phyloP scores from a whole-genome alignment of 2,888 invertebrate species.

The Clitarchus hookeri region DNA sequence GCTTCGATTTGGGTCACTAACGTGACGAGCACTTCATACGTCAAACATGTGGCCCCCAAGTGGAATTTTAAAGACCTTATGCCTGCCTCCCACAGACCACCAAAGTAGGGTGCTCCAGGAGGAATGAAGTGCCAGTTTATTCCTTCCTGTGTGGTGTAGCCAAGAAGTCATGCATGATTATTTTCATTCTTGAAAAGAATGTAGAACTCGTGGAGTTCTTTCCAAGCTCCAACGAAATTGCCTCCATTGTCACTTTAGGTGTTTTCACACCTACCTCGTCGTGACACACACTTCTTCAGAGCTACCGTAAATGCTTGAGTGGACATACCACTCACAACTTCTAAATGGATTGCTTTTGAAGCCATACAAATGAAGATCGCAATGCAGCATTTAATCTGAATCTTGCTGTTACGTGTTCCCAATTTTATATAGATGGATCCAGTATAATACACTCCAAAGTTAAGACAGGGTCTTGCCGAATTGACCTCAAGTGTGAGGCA shows the following conservation, averaged over 20 bases:
- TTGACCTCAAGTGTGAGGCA: not conserved
- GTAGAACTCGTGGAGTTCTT: conserved; percentile 1
- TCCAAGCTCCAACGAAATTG: conserved; percentile 22
- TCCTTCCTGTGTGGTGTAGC: conserved; percentile 29
- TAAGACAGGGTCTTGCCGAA: conserved; percentile 22
- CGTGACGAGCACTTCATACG: conserved; percentile 49
- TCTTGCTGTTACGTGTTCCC: conserved; percentile 21
- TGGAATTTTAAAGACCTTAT: conserved; percentile 50
- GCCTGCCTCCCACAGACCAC: conserved; percentile 42
- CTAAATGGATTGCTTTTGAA: conserved; percentile 34
- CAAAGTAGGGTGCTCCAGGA: conserved; percentile 48
- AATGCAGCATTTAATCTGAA: too few species aligned
- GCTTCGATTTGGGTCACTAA: conserved; percentile 49
- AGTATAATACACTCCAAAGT: conserved; percentile 35
- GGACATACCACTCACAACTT: conserved; percentile 31
- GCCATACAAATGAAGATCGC: not conserved
- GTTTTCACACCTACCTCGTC: conserved; percentile 29
- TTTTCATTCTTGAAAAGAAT: too few species aligned
- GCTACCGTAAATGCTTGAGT: conserved; percentile 15
- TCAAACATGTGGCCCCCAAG: conserved; percentile 48
- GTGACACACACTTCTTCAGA: conserved; percentile 33
- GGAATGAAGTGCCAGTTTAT: conserved; percentile 49
- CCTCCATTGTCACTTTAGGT: not conserved
- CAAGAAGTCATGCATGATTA: conserved; percentile 26
- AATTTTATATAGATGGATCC: too few species aligned